Evolutionary conservation across 2,888 invertebrate species (phyloP).

Genomic region (Mesochorus sp.): DNA sequence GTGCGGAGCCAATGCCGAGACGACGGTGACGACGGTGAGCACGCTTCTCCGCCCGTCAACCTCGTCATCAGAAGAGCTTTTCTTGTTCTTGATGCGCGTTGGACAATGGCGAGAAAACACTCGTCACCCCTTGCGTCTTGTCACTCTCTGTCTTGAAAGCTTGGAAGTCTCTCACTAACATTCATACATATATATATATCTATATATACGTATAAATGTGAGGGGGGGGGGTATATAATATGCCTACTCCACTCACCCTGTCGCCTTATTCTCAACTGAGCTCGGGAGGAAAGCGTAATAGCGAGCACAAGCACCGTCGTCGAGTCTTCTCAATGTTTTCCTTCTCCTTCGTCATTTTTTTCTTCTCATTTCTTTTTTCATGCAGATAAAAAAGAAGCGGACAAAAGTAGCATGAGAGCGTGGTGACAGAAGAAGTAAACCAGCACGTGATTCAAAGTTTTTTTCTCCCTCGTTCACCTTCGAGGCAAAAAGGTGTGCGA

Average conservation of each 20-base stretch:
- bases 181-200: slow-evolving; percentile 38
- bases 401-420: slow-evolving; percentile 74
- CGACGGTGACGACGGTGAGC: slow-evolving; percentile 36
- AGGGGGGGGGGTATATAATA: slow-evolving; percentile 23
- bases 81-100: slow-evolving; percentile 77
- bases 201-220: slow-evolving; percentile 2
- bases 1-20: slow-evolving; percentile 34
- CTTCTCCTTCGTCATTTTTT: slow-evolving; percentile 53
- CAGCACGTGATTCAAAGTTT: slow-evolving; percentile 68
- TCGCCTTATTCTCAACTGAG: slow-evolving; percentile 50
- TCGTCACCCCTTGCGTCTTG: slow-evolving; percentile 63
- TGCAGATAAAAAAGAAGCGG: slow-evolving; percentile 67
- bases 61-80: slow-evolving; percentile 74
- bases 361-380: slow-evolving; percentile 59
- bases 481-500: slow-evolving; percentile 61
- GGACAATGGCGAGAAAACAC: slow-evolving; percentile 78
- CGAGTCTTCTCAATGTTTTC: slow-evolving; percentile 70
- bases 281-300: slow-evolving; percentile 49
- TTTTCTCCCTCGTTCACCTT: slow-evolving; percentile 59
- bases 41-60: slow-evolving; percentile 58
- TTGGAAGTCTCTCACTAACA: slow-evolving; percentile 60
- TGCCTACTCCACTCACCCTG: slow-evolving; percentile 25
- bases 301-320: slow-evolving; percentile 42
- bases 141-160: slow-evolving; percentile 58
- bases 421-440: slow-evolving; percentile 63